phyloP scores from a whole-genome alignment of 1,140 invertebrate genomes.

The Drosophila cardini region DNA sequence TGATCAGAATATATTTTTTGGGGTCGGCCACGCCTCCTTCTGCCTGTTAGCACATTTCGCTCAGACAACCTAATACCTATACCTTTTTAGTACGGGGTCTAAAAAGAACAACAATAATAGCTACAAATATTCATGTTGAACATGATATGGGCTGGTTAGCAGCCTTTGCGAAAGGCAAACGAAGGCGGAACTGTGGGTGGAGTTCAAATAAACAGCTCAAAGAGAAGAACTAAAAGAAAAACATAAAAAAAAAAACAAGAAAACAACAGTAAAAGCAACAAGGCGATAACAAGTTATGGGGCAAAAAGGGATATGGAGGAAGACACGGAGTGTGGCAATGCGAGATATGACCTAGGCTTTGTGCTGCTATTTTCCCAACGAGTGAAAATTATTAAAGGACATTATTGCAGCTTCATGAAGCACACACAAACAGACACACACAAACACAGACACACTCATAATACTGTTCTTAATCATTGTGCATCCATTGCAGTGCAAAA shows the following conservation, averaged over 20 bases:
- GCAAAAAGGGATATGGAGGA: neutral
- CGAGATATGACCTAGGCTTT: conserved; percentile 67
- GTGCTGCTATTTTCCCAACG: conserved; percentile 80
- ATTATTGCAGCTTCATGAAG: conserved; percentile 81
- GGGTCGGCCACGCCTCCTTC: too few species aligned
- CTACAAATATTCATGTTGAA: conserved; percentile 68
- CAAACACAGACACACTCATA: conserved; percentile 29
- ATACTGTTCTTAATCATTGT: conserved; percentile 54
- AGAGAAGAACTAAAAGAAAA: conserved; percentile 4
- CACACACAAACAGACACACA: conserved; percentile 46
- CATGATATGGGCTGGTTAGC: conserved; percentile 60
- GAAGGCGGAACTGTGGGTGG: neutral
- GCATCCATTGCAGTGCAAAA: conserved; percentile 23
- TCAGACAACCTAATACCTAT: too few species aligned
- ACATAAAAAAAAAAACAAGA: conserved; percentile 1
- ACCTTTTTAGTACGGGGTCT: too few species aligned
- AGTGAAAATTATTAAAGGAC: conserved; percentile 80
- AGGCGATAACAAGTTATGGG: conserved; percentile 4
- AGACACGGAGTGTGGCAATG: conserved; percentile 14
- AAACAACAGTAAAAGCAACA: conserved; percentile 21
- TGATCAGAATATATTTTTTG: too few species aligned
- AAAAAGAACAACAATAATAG: conserved; percentile 9
- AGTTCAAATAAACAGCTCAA: conserved; percentile 15
- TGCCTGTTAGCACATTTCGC: too few species aligned
- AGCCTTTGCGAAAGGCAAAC: neutral